Percentiles rank a stretch among this genome's conserved stretches.
These are phyloP conservation scores for Bactericera cockerelli DNA, from an alignment of 1,140 invertebrate genomes.

Conservation along the genomic window DNA sequence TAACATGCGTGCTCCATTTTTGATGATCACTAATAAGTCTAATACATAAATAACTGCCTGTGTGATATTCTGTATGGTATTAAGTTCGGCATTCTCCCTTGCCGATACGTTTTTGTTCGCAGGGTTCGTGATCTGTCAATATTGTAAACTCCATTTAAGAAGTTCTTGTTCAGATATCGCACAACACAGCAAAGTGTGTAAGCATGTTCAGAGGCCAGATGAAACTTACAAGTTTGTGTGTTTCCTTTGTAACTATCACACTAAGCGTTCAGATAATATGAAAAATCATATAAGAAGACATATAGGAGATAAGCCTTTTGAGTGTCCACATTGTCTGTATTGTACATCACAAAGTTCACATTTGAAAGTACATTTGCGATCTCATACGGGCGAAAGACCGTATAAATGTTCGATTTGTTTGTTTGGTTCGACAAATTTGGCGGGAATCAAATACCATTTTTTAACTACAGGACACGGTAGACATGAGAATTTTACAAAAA, in stretches of 20 bases:
- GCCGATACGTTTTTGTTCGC: neutral
- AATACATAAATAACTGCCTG: no score
- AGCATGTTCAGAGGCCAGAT: neutral
- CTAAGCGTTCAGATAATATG: constrained; percentile 10
- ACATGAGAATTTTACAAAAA: neutral
- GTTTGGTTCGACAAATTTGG: neutral
- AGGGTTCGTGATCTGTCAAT: constrained; percentile 5
- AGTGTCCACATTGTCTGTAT: constrained; percentile 14
- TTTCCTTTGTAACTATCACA: neutral
- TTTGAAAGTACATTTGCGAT: constrained; percentile 30
- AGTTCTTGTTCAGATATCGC: neutral
- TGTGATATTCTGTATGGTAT: no score
- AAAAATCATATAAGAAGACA: constrained; percentile 11
- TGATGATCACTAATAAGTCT: no score
- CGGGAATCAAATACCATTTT: neutral
- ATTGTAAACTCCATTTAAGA: neutral
- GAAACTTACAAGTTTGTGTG: constrained; percentile 16
- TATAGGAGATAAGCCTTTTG: constrained; percentile 15
- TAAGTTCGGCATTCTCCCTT: no score
- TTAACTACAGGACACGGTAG: neutral
- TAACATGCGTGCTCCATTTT: no score
- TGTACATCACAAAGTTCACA: constrained; percentile 10
- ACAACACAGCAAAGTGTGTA: constrained; percentile 1
- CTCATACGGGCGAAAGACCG: constrained; percentile 59
- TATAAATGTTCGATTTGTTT: constrained; percentile 38